Evolutionary conservation across 2,797 vertebrate genomes (phyloP).

Genomic region (Sphenopsis melanotis): DNA sequence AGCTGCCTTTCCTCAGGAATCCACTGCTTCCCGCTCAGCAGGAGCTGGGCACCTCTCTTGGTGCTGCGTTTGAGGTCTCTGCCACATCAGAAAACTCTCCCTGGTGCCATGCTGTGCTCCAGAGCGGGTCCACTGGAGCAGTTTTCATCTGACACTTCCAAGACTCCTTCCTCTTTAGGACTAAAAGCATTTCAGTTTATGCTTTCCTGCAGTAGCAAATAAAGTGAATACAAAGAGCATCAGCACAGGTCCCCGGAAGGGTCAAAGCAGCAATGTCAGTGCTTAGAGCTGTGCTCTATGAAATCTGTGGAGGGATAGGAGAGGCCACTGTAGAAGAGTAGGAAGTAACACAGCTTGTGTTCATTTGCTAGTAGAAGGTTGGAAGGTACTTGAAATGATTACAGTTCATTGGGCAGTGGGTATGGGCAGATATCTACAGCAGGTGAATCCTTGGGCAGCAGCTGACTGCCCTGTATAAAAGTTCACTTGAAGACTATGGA

Average conservation of each 20-base stretch:
- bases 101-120: background rate
- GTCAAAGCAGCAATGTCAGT: background rate
- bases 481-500: background rate
- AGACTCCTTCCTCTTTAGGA: background rate
- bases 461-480: background rate
- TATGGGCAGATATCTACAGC: background rate
- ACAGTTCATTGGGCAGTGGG: background rate
- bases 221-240: background rate
- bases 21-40: accelerated
- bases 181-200: background rate
- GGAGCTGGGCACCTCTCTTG: background rate
- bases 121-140: background rate
- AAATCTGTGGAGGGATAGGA: background rate
- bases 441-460: background rate
- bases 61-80: background rate
- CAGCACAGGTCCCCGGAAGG: background rate
- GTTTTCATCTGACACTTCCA: background rate
- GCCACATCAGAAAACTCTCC: background rate
- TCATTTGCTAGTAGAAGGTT: background rate
- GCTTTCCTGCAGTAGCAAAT: background rate
- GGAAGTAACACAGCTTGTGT: background rate
- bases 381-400: background rate
- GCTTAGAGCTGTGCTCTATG: background rate
- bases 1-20: background rate
- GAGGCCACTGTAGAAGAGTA: too few relatives aligned